A percentile compares a stretch with the other conserved stretches of the same genome.
phyloP scores from a whole-genome alignment of 2,797 vertebrate genomes.

The Rhadinocentrus ornatus region DNA sequence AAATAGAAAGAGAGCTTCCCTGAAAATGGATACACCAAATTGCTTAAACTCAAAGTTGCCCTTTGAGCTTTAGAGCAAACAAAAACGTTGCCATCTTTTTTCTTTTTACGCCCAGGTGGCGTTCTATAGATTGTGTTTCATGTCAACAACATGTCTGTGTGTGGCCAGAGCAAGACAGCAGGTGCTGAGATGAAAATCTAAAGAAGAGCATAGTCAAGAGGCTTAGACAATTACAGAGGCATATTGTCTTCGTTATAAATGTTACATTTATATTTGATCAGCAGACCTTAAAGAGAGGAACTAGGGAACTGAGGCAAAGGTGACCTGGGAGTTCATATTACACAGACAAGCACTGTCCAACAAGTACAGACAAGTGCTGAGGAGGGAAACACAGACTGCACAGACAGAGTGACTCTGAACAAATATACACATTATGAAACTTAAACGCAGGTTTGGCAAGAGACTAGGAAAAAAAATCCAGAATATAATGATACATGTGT shows the following conservation, averaged over 20 bases:
- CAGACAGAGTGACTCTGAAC: constrained; percentile 12
- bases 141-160: constrained; percentile 35
- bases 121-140: constrained; percentile 9
- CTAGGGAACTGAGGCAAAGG: constrained; percentile 47
- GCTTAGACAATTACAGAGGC: constrained; percentile 48
- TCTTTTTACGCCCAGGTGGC: not conserved
- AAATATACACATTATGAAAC: not conserved
- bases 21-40: constrained; percentile 19
- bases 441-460: not conserved
- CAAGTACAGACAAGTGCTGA: constrained; percentile 50
- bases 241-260: constrained; percentile 61
- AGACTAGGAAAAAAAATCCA: not conserved
- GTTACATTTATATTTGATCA: constrained; percentile 66
- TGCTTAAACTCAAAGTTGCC: constrained; percentile 17
- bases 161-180: constrained; percentile 52
- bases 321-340: constrained; percentile 66
- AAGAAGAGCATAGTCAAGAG: constrained; percentile 40
- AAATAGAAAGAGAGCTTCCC: constrained; percentile 51
- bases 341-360: constrained; percentile 58
- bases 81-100: constrained; percentile 2
- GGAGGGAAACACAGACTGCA: constrained; percentile 26
- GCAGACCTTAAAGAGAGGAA: constrained; percentile 60
- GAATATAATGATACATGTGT: not conserved
- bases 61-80: constrained; percentile 46
- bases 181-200: constrained; percentile 43